phyloP scores from a whole-genome alignment of 2,113 vertebrate genomes.

The Sapajus apella region DNA sequence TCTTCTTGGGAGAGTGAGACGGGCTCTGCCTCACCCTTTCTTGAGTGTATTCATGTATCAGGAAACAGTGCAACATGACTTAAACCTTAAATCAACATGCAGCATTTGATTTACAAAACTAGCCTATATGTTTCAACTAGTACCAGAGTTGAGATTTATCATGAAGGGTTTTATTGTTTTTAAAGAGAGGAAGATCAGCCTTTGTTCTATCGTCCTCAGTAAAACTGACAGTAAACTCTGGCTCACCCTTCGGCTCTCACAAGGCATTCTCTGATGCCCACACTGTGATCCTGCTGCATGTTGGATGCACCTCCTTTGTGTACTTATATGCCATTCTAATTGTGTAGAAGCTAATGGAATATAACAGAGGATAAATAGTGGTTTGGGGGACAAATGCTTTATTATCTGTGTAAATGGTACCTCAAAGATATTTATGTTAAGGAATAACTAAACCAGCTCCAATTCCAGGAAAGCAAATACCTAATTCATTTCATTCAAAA shows the following conservation, averaged over 20 bases:
- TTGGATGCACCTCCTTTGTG: fast-evolving
- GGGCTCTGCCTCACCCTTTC: not conserved
- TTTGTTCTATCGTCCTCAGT: not conserved
- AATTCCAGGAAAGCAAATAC: not conserved
- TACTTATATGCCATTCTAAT: not conserved
- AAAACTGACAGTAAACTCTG: not conserved
- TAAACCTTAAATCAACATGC: not conserved
- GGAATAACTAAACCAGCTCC: not conserved
- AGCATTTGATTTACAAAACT: slow-evolving; percentile 19
- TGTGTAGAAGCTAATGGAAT: not conserved
- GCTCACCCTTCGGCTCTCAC: not conserved
- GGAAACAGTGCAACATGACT: not conserved
- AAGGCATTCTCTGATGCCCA: not conserved
- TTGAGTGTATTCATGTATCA: not conserved
- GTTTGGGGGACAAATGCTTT: not conserved
- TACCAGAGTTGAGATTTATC: not conserved
- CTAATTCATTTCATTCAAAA: not conserved
- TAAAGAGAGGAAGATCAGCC: not conserved
- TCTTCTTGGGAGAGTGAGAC: too few relatives aligned
- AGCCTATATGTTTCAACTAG: not conserved
- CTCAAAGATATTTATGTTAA: not conserved
- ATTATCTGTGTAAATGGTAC: not conserved
- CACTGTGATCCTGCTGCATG: fast-evolving
- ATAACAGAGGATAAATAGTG: not conserved
- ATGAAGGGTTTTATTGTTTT: not conserved